Evolutionary conservation across 2,888 invertebrate genomes (phyloP), one percentile per base, ranked within the genome.

Genomic region (Reticulitermes lucifugus): DNA sequence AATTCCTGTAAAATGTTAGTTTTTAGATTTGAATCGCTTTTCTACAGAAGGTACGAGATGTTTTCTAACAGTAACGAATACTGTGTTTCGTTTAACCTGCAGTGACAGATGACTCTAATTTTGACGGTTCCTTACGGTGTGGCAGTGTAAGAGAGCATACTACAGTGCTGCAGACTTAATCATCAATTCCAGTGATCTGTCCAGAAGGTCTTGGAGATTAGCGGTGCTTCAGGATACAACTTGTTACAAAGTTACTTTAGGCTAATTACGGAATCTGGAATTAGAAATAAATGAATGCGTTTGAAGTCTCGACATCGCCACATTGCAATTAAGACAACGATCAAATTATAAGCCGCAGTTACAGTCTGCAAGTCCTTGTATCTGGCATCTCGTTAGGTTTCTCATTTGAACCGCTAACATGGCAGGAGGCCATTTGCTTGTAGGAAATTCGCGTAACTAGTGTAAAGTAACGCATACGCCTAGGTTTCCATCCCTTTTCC

Each of bases 281-380:
- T 77, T 43, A 46, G 77, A 46, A 77, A 77, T 77, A 77, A 43
- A 77, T n/a, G 29, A 43, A 75, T 41, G 46, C 22, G 77, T 51
- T 46, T 77, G 7, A 46, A 77, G n/a, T 35, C 77, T 21, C n/a
- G 22, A 14, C 77, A 43, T 77, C 77, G 22, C 77, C n/a, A 51
- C 41, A 77, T 77, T 77, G 51, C 77, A 77, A 51, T 77, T 77
- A 77, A 43, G n/a, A n/a, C 22, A 46, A 77, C n/a, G 7, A 46
- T 21, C n/a, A 77, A 46, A 46, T 65, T n/a, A 9, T n/a, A 25
- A 65, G 25, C 25, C n/a, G 60, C 60, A 60, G 60, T 60, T 41
- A 18, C 46, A 77, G 0, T 46, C 41, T 41, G n/a, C 43, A 18
- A 3, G n/a, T 77, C 73, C 6, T 46, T 22, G 46, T 77, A 46